A percentile compares a stretch with the other conserved stretches of the same genome.
Conservation (phyloP, 2,888 invertebrate genomes). For the Cancer borealis region DNA sequence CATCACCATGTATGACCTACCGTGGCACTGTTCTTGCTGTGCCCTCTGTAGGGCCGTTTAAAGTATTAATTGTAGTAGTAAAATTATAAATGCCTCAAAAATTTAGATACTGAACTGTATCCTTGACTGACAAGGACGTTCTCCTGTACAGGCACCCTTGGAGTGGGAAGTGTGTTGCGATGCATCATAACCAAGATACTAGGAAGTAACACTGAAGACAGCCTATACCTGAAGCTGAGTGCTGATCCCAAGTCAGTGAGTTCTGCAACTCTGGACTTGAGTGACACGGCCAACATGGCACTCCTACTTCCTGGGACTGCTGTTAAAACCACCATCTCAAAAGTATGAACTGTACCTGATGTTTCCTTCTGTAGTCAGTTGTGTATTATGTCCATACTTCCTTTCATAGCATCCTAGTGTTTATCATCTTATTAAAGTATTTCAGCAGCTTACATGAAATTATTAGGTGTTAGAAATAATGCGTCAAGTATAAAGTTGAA, state of each 20-base stretch:
- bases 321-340: slow-evolving; percentile 57
- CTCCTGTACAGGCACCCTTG: slow-evolving; percentile 42
- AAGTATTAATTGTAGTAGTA: neutral
- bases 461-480: neutral
- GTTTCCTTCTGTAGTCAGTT: neutral
- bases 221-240: neutral
- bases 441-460: neutral
- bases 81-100: neutral
- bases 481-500: neutral
- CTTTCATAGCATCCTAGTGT: too few relatives aligned
- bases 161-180: slow-evolving; percentile 56
- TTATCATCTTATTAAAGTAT: too few relatives aligned
- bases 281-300: slow-evolving; percentile 50
- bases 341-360: neutral
- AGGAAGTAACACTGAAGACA: neutral
- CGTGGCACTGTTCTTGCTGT: too few relatives aligned
- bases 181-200: slow-evolving; percentile 45
- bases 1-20: too few relatives aligned
- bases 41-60: too few relatives aligned
- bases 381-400: neutral
- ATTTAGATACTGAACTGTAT: neutral
- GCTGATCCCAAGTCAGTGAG: slow-evolving; percentile 47
- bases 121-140: neutral
- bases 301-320: slow-evolving; percentile 65
- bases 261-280: slow-evolving; percentile 21